These are phyloP conservation scores for Tyto alba DNA, from an alignment of 2,113 vertebrate species.

Conservation along the genomic window DNA sequence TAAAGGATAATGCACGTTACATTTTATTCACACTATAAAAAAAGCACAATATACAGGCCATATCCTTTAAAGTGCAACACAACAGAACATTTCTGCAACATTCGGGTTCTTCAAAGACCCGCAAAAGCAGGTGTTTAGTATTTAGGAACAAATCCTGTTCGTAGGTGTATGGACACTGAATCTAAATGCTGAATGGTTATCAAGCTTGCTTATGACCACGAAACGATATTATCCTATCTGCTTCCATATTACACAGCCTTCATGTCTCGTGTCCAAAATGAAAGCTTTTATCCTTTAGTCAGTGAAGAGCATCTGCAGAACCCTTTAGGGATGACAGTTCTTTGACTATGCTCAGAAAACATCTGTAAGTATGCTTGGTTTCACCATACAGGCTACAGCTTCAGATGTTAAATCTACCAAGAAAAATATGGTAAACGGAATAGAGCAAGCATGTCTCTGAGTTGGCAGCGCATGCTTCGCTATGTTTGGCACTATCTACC, in stretches of 20 bases:
- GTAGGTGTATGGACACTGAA: background rate
- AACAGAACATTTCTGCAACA: constrained; percentile 66
- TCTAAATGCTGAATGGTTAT: constrained; percentile 5
- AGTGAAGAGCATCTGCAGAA: background rate
- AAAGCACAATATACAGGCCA: constrained; percentile 71
- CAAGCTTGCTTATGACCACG: background rate
- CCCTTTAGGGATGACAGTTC: background rate
- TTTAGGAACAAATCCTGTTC: constrained; percentile 21
- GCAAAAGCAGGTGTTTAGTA: constrained; percentile 33
- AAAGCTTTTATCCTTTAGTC: constrained; percentile 29
- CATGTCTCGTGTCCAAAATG: background rate
- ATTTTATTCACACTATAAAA: constrained; percentile 66
- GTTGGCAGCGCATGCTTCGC: constrained; percentile 50
- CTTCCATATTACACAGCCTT: background rate
- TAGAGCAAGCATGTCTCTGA: constrained; percentile 35
- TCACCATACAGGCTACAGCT: background rate
- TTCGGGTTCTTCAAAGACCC: constrained; percentile 44
- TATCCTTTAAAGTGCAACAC: constrained; percentile 73
- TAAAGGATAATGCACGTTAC: constrained; percentile 56
- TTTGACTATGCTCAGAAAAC: background rate
- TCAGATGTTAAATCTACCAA: background rate
- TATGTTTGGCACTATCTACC: constrained; percentile 59
- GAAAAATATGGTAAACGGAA: constrained; percentile 12
- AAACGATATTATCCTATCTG: background rate
- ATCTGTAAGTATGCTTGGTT: background rate